phyloP scores from a whole-genome alignment of 1,140 invertebrate species.

The Fopius arisanus region DNA sequence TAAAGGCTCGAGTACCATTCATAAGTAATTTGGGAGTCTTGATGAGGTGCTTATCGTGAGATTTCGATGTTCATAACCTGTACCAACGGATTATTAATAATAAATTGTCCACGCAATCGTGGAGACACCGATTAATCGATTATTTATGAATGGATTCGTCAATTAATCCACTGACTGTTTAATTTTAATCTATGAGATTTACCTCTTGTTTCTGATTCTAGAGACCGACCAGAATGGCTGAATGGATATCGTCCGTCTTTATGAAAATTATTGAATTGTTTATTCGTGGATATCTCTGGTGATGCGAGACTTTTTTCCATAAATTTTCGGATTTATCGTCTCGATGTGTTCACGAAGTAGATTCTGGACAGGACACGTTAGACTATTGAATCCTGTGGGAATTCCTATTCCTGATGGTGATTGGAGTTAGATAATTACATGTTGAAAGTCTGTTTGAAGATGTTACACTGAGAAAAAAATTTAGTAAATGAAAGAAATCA shows the following conservation, averaged over 20 bases:
- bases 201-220: conserved; percentile 57
- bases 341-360: not conserved
- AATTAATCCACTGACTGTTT: not conserved
- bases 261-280: not conserved
- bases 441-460: not conserved
- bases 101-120: not conserved
- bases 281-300: too few species aligned
- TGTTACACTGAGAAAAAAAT: too few species aligned
- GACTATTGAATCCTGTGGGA: not conserved
- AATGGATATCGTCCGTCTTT: conserved; percentile 42
- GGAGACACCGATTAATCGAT: not conserved
- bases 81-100: conserved; percentile 4
- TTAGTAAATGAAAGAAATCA: too few species aligned
- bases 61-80: conserved; percentile 4
- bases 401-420: not conserved
- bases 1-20: conserved; percentile 50
- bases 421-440: not conserved
- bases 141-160: not conserved
- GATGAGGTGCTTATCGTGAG: conserved; percentile 52
- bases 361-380: not conserved
- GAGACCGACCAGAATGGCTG: conserved; percentile 57
- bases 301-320: too few species aligned
- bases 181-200: conserved; percentile 18
- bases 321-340: not conserved
- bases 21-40: conserved; percentile 66